These are phyloP conservation scores for Erannis defoliaria DNA, from an alignment of 2,888 invertebrate genomes.

Conservation along the genomic window DNA sequence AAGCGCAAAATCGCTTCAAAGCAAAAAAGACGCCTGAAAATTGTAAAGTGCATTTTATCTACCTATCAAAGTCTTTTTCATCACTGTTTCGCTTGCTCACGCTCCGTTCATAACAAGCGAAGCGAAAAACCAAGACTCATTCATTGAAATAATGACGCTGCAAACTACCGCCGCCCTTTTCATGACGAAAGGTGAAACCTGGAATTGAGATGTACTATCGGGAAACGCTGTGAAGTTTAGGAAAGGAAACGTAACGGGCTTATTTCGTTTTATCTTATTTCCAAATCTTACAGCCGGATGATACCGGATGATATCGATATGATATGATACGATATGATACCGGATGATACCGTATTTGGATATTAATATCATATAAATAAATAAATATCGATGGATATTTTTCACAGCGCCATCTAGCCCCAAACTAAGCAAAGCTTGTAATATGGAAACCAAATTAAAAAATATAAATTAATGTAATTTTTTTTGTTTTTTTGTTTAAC, in stretches of 20 bases:
- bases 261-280: neutral
- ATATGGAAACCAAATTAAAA: too few species aligned
- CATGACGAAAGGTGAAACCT: slow-evolving; percentile 38
- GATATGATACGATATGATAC: too few species aligned
- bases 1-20: slow-evolving; percentile 33
- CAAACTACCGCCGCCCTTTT: slow-evolving; percentile 42
- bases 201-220: slow-evolving; percentile 34
- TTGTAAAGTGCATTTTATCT: slow-evolving; percentile 46
- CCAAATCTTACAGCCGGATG: too few species aligned
- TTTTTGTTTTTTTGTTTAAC: too few species aligned
- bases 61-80: slow-evolving; percentile 38
- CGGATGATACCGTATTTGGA: too few species aligned
- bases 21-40: slow-evolving; percentile 40
- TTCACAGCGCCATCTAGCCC: too few species aligned
- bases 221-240: slow-evolving; percentile 8
- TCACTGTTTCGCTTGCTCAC: slow-evolving; percentile 42
- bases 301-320: too few species aligned
- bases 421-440: too few species aligned
- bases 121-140: slow-evolving; percentile 64
- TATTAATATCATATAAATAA: too few species aligned
- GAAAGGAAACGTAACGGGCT: slow-evolving; percentile 12
- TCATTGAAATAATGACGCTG: slow-evolving; percentile 67
- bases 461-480: too few species aligned
- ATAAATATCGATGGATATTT: too few species aligned
- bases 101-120: slow-evolving; percentile 54